These are phyloP conservation scores for Cercopithecus diana DNA, from an alignment of 2,797 vertebrate genomes.

Conservation along the genomic window DNA sequence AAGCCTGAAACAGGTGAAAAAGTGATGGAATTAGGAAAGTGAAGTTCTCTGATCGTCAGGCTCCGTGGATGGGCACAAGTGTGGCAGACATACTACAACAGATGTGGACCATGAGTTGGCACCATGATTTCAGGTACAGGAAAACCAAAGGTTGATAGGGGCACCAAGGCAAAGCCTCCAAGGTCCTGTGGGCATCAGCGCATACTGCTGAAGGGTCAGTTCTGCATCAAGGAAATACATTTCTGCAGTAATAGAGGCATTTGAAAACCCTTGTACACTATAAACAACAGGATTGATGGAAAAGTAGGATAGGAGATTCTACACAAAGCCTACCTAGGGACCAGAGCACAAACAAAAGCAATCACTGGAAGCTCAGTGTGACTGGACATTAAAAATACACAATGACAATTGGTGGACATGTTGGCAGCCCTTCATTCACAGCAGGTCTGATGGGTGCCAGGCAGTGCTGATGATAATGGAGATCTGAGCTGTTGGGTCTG, in stretches of 20 bases:
- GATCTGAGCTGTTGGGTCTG: neutral
- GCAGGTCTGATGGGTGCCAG: neutral
- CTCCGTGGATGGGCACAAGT: neutral
- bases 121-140: neutral
- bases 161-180: neutral
- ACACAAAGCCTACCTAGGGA: neutral
- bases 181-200: too few relatives aligned
- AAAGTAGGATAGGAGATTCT: neutral
- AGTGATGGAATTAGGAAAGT: neutral
- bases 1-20: neutral
- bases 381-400: neutral
- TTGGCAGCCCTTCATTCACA: neutral
- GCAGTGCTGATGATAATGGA: neutral
- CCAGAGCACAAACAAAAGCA: neutral
- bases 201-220: neutral
- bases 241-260: neutral
- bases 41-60: neutral
- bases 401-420: neutral
- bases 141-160: neutral
- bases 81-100: neutral
- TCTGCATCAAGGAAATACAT: neutral
- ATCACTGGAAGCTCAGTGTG: neutral
- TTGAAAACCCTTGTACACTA: neutral
- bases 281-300: neutral
- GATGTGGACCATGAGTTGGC: neutral